Conservation (phyloP, 2,113 vertebrate species). For the Zootoca vivipara region DNA sequence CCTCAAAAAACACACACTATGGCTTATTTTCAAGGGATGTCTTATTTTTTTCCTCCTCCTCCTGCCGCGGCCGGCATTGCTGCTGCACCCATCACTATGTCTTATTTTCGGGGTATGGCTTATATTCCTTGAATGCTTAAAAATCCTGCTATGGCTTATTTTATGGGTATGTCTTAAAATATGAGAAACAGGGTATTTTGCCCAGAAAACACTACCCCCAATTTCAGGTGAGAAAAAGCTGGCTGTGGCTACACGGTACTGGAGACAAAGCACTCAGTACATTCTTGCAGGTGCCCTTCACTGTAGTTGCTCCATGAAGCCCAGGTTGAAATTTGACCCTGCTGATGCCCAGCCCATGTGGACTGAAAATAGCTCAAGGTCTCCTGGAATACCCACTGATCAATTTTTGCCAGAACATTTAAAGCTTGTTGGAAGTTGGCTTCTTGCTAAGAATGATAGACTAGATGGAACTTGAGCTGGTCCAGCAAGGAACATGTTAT, state of each 20-base stretch:
- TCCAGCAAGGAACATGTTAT: neutral
- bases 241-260: neutral
- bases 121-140: no score
- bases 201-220: neutral
- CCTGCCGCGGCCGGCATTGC: no score
- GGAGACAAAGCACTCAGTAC: neutral
- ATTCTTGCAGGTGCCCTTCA: neutral
- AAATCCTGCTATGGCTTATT: no score
- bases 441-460: neutral
- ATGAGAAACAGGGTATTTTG: no score
- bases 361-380: neutral
- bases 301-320: neutral
- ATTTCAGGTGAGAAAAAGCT: neutral
- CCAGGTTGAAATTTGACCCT: neutral
- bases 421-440: neutral
- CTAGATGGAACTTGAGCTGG: neutral
- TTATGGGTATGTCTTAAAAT: no score
- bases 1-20: no score
- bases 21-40: no score
- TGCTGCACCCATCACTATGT: no score
- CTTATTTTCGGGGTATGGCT: no score
- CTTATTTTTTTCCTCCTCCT: no score
- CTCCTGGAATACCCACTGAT: neutral
- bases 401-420: neutral
- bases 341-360: neutral